Percentiles rank a stretch among this genome's conserved stretches.
Evolutionary conservation across 2,113 vertebrate genomes (phyloP).

Genomic region (Recurvirostra avosetta): DNA sequence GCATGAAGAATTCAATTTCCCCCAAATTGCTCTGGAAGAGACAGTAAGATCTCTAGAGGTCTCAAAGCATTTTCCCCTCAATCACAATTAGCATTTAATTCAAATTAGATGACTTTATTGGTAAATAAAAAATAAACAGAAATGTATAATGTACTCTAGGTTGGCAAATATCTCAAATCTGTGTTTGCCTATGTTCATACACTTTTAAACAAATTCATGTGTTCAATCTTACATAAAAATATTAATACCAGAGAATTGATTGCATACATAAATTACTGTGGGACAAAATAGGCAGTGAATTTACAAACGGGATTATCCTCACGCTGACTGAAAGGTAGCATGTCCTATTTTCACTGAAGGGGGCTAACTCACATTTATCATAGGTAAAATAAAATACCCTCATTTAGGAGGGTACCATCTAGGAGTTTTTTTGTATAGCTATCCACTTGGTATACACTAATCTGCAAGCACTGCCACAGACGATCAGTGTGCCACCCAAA

Average conservation of each 20-base stretch:
- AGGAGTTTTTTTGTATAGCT: neutral
- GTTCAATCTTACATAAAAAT: neutral
- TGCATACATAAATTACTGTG: neutral
- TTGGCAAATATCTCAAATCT: neutral
- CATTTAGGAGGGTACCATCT: too few relatives aligned
- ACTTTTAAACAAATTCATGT: neutral
- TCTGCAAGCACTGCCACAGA: neutral
- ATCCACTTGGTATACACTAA: neutral
- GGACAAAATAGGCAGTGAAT: neutral
- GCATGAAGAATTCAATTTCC: constrained; percentile 27
- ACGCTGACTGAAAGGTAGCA: neutral
- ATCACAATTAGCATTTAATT: constrained; percentile 40
- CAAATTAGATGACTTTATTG: constrained; percentile 15
- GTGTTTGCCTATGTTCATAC: neutral
- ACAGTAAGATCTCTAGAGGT: constrained; percentile 2
- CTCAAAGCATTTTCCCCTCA: constrained; percentile 2
- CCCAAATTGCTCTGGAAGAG: neutral
- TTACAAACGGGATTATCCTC: neutral
- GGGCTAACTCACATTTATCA: neutral
- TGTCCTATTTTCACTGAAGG: neutral
- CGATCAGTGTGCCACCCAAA: neutral
- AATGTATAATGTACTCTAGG: neutral
- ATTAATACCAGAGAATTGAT: neutral
- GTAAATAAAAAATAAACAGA: constrained; percentile 27
- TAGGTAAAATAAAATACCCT: neutral